Conservation (phyloP, 2,113 vertebrate species). For the Uria aalge region DNA sequence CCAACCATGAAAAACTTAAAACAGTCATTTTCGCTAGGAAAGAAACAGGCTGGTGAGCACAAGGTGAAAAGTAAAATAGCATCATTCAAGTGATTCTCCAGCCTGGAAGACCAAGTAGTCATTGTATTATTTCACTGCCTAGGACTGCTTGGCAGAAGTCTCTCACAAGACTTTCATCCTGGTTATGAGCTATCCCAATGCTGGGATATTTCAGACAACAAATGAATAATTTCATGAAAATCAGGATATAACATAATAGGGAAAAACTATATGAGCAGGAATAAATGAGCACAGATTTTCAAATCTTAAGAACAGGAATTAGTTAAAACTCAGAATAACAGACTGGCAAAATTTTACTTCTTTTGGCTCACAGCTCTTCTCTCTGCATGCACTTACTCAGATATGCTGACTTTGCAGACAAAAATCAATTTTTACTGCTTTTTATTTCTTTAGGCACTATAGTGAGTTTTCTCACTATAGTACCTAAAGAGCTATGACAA, state of each 20-base stretch:
- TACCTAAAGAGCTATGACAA: neutral
- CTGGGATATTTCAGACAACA: neutral
- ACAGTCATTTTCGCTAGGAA: neutral
- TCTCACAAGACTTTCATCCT: neutral
- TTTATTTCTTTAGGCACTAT: neutral
- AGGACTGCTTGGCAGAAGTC: neutral
- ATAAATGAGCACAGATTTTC: neutral
- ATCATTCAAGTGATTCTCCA: neutral
- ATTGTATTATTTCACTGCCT: neutral
- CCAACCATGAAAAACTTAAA: neutral
- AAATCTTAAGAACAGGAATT: neutral
- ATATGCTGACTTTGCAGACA: neutral
- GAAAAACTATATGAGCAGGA: neutral
- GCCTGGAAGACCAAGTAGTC: neutral
- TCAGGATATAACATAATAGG: neutral
- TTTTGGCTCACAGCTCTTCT: neutral
- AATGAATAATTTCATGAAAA: neutral
- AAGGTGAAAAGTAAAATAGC: neutral
- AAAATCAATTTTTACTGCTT: neutral
- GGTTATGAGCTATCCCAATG: neutral
- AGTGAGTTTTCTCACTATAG: neutral
- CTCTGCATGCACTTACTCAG: neutral
- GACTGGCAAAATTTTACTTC: neutral
- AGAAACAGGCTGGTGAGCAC: neutral
- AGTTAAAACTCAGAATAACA: neutral